Base-by-base conservation (phyloP, 2,888 invertebrate genomes). In the Metopia argyrocephala region DNA sequence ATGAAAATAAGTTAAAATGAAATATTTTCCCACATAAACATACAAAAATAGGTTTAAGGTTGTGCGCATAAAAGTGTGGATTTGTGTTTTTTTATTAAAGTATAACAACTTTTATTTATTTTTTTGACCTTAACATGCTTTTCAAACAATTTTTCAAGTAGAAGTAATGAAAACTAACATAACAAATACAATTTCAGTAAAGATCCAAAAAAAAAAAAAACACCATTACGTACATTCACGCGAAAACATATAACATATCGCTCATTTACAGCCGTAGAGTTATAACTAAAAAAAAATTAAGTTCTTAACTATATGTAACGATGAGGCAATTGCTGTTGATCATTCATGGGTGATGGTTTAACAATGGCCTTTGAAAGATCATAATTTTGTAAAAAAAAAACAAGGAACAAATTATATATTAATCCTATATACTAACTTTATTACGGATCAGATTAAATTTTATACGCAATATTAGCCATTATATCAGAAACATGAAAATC, bases 111-210 rank as follows among this genome's bases (percentile, higher is more conserved):
- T 78, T 61, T 71, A 78, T 38, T 12, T 78, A 71, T 70, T 78
- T 81, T 78, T 70, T 52, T 81, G 81, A 81, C 81, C 81, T 81
- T 81, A 78, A 81, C 81, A 81, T 78, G 78, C 69, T 81, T 80
- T 74, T 70, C 54, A 81, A 81, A 65, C 74, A 74, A 74, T 78
- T 70, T 74, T 70, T 81, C 81, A 78, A 70, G 73, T 74, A 78
- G 69, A 81, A 81, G 69, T 81, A 81, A 81, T 81, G 78, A 81
- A 81, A 79, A 56, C 76, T 56, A 71, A 79, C 61, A 79, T 38
- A 61, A 76, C 45, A 76, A 76, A 61, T 66, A 20, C n/a, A 52
- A 38, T 38, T 38, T 12, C 27, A 61, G 46, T 31, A 28, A 7
- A 27, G 21, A 31, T 21, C 9, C 21, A 25, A 31, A 7, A 15